Evolutionary conservation across 53 echinoderm and acorn worm species (phyloP), one percentile per base, ranked within the genome.

Genomic region (Astropecten irregularis): DNA sequence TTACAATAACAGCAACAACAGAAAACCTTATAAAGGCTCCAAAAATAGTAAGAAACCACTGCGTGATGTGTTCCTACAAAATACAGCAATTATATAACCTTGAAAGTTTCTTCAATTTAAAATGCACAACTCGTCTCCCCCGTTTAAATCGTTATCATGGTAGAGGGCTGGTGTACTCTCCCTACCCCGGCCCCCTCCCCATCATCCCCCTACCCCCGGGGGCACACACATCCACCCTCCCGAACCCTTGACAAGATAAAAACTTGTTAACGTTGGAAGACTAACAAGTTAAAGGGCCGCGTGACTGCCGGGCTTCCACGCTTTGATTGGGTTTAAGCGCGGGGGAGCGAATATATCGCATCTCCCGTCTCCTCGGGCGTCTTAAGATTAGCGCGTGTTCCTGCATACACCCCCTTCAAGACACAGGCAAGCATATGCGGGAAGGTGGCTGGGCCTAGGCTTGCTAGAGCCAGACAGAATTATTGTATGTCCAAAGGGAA

Each of bases 191-290:
- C 38, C 64, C 62, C 21, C 23, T 21, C 14, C 44, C 31, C 29
- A 0, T 11, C 18, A 22, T 11, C 25, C 8, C 3, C 32, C 42
- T 44, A 31, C 40, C 76, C 76, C 40, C 57, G 7, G n/a, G 56
- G 61, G 22, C n/a, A 38, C 39, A 25, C 25, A 36, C 35, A 29
- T 62, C 47, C 28, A 26, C 46, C 25, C 70, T 61, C 63, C 66
- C 19, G 66, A 19, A 32, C 54, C 79, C 35, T 74, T 79, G 62
- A 79, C 79, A 49, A 46, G 79, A 79, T 63, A 61, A 79, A 51
- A 62, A 62, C 79, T 79, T 79, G 62, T 77, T 79, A 79, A 62
- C 61, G 79, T 47, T 61, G 79, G 15, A 79, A 79, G 79, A 79
- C 61, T 61, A 79, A 79, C 79, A 62, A 62, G 61, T 79, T 79